Conservation (phyloP, 2,888 invertebrate genomes). For the Phytoseiulus persimilis region DNA sequence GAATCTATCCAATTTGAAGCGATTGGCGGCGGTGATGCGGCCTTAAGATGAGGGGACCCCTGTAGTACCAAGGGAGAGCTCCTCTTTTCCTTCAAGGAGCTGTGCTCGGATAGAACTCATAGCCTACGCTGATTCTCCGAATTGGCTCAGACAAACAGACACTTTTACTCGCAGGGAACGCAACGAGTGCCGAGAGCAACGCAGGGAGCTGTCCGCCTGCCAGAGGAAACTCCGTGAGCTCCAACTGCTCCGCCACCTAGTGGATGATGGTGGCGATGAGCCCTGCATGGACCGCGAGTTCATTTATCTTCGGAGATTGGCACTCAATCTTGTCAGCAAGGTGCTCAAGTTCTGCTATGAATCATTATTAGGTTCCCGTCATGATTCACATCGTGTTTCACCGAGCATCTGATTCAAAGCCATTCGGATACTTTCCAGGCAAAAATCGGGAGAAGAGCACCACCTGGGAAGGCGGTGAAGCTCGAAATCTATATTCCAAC, state of each 20-base stretch:
- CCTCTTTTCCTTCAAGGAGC: neutral
- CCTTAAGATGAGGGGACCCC: neutral
- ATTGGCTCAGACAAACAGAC: neutral
- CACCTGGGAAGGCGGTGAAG: constrained; percentile 12
- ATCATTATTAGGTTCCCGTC: neutral
- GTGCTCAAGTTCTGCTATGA: neutral
- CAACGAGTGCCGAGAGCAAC: constrained; percentile 34
- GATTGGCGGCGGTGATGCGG: neutral
- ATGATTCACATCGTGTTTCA: no score
- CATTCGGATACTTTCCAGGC: constrained; percentile 9
- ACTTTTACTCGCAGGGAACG: neutral
- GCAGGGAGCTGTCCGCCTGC: constrained; percentile 11
- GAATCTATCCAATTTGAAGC: no score
- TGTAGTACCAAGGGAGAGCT: neutral
- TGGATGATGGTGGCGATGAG: constrained; percentile 10
- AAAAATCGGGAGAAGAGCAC: neutral
- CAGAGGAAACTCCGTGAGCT: constrained; percentile 18
- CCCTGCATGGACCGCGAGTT: constrained; percentile 29
- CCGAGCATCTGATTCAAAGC: no score
- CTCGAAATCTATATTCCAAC: constrained; percentile 18
- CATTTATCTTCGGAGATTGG: constrained; percentile 16
- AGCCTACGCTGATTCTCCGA: no score
- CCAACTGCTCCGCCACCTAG: constrained; percentile 7
- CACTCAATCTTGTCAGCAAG: constrained; percentile 17
- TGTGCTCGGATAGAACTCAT: no score